Evolutionary conservation across 2,888 invertebrate genomes (phyloP).

Genomic region (Rhamnusium bicolor): DNA sequence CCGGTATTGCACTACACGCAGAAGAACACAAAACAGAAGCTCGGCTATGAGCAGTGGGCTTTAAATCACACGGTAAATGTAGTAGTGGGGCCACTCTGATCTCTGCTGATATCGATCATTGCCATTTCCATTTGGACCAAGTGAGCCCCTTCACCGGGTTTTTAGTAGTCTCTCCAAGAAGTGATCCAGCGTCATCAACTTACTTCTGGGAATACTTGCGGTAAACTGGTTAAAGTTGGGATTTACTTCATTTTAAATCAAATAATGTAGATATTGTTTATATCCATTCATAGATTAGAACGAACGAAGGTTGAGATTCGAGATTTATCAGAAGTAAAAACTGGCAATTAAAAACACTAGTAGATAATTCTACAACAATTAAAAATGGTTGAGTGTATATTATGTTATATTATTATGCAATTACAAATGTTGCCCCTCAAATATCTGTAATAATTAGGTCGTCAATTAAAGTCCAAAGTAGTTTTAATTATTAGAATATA

Average conservation of each 20-base stretch:
- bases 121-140: conserved; percentile 34
- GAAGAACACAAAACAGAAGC: conserved; percentile 49
- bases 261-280: neutral
- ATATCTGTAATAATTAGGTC: too few species aligned
- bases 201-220: neutral
- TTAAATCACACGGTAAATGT: conserved; percentile 52
- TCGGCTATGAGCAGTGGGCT: conserved; percentile 47
- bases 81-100: conserved; percentile 56
- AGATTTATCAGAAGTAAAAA: too few species aligned
- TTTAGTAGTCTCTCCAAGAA: conserved; percentile 25
- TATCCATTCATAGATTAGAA: neutral
- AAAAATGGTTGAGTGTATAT: too few species aligned
- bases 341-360: neutral
- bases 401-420: too few species aligned
- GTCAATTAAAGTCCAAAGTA: too few species aligned
- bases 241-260: neutral
- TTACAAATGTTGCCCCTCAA: too few species aligned
- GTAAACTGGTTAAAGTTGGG: neutral
- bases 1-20: conserved; percentile 17
- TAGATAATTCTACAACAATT: neutral
- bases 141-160: conserved; percentile 42
- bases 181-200: neutral
- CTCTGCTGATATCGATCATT: conserved; percentile 56
- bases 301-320: neutral
- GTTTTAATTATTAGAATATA: too few species aligned